A percentile compares a stretch with the other conserved stretches of the same genome.
Evolutionary conservation across 2,113 vertebrate genomes (phyloP).

Genomic region (Rhinolophus ferrumequinum): DNA sequence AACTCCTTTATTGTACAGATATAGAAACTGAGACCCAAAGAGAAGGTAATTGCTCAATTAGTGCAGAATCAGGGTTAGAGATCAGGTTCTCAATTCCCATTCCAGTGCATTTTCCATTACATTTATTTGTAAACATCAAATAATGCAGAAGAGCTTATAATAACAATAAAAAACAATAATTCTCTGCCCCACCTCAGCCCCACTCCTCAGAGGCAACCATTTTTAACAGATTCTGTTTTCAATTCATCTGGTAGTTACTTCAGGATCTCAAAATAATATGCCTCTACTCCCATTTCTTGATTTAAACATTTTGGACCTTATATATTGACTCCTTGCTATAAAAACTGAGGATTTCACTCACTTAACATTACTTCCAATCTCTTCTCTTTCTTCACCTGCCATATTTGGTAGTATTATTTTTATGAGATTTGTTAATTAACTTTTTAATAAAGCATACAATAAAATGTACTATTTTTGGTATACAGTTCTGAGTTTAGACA

Average conservation of each 20-base stretch:
- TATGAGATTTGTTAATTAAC: conserved; percentile 4
- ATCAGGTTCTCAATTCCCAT: background rate
- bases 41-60: background rate
- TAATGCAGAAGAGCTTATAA: background rate
- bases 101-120: background rate
- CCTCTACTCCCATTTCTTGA: conserved; percentile 24
- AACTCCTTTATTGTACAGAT: background rate
- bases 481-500: conserved; percentile 19
- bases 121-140: conserved; percentile 56
- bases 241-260: background rate
- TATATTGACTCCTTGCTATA: conserved; percentile 12
- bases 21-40: conserved; percentile 30
- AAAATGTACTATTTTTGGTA: background rate
- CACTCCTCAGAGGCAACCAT: background rate
- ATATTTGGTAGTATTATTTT: conserved; percentile 23
- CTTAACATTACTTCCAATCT: background rate
- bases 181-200: background rate
- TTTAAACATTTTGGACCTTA: conserved; percentile 40
- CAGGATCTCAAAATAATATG: conserved; percentile 3
- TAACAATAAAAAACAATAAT: background rate
- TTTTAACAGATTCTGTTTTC: conserved; percentile 12
- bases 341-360: conserved; percentile 29
- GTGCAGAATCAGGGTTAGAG: background rate
- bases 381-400: background rate
- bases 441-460: conserved; percentile 29